phyloP scores from a whole-genome alignment of 2,797 vertebrate species.

The Mus caroli region DNA sequence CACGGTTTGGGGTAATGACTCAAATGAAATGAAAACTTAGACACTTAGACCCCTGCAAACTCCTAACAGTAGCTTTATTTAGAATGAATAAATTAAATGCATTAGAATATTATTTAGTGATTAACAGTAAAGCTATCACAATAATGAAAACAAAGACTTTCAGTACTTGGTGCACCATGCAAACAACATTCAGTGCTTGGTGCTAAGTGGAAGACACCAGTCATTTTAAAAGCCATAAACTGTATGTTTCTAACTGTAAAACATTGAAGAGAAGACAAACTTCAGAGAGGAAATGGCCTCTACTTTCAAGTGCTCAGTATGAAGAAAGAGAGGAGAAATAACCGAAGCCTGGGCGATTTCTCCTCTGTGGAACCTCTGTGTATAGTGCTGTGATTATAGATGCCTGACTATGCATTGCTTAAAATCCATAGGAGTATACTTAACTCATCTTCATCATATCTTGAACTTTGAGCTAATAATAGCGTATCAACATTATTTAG shows the following conservation, averaged over 20 bases:
- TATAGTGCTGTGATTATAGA: no score
- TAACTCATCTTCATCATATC: background rate
- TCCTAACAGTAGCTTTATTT: background rate
- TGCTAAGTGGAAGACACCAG: background rate
- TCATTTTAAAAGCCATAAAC: background rate
- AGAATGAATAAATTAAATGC: background rate
- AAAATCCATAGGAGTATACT: background rate
- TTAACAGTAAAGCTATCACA: background rate
- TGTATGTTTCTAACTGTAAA: background rate
- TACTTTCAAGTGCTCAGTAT: background rate
- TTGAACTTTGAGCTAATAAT: background rate
- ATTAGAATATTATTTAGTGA: background rate
- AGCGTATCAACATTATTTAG: background rate
- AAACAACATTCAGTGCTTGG: background rate
- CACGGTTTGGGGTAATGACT: background rate
- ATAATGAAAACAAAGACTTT: background rate
- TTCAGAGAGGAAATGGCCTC: background rate
- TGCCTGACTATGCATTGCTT: background rate
- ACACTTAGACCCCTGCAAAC: background rate
- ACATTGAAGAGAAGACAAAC: constrained; percentile 24
- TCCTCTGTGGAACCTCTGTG: background rate
- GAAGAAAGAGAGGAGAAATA: background rate
- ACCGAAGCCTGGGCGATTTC: background rate
- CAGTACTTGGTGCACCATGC: background rate
- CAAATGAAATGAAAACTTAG: constrained; percentile 39